Conservation (phyloP, 2,888 invertebrate species). For the Tetragnatha montana region DNA sequence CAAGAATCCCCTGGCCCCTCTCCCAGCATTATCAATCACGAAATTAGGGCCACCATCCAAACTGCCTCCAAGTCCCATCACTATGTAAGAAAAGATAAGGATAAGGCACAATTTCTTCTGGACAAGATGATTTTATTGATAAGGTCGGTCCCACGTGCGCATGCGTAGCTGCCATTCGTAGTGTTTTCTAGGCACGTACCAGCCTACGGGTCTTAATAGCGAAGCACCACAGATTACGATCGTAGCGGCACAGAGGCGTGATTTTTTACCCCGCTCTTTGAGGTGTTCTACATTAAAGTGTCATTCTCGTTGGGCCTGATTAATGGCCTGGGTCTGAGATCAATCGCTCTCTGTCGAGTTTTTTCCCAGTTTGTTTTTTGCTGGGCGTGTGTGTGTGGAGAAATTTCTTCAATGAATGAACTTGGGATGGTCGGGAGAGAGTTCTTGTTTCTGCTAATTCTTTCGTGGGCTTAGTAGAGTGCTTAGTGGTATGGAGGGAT, state of each 20-base stretch:
- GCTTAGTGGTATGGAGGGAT: neutral
- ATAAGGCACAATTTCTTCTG: neutral
- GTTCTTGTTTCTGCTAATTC: too few species aligned
- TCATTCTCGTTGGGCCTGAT: slow-evolving; percentile 30
- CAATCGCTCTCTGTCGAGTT: neutral
- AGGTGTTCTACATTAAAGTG: slow-evolving; percentile 10
- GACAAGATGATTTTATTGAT: slow-evolving; percentile 1
- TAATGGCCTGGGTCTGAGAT: slow-evolving; percentile 12
- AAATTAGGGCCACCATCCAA: too few species aligned
- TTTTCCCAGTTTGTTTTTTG: neutral
- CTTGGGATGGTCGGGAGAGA: neutral
- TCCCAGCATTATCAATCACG: too few species aligned
- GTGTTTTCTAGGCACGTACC: neutral
- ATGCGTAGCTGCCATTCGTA: neutral
- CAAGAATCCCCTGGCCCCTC: too few species aligned
- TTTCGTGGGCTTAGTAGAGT: too few species aligned
- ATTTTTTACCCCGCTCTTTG: slow-evolving; percentile 10
- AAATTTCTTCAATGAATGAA: neutral
- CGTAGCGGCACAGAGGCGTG: neutral
- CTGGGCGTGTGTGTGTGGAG: neutral
- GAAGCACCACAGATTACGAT: neutral
- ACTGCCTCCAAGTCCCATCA: neutral
- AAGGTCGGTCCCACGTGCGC: neutral
- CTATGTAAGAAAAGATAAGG: neutral
- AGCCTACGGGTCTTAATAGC: neutral